Base-by-base conservation (phyloP, 2,888 invertebrate genomes). In the Drosophila antonietae region DNA sequence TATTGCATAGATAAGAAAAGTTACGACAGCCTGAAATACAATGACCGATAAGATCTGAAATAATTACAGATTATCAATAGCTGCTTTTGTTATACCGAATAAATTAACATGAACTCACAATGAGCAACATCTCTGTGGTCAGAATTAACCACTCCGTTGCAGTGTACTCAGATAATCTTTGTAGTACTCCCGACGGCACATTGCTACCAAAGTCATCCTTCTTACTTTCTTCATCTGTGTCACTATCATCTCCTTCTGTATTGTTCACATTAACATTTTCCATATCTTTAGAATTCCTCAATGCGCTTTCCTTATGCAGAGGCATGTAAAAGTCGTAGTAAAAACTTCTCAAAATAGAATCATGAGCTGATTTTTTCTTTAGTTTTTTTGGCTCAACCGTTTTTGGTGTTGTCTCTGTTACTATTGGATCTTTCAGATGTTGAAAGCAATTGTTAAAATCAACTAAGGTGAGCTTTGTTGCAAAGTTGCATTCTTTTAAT, bases 11-110 rank as follows among this genome's bases (percentile, higher is more conserved):
- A 86, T 73, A 4, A 71, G 12, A 31, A 88, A 46, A 14, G 90
- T 91, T 8, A 79, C 70, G 33, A 84, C 47, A 15, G 89, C 79
- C 91, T 92, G 90, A 65, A 91, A 84, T 55, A 87, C 55, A 73
- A 91, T 78, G 58, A 89, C 73, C 75, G 81, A 64, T 65, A 68
- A 69, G 71, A 90, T 75, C 87, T 91, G 80, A 68, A 76, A 79
- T 55, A 74, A 70, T 68, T 57, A 43, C 20, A 44, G 58, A 65
- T 68, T 69, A 80, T 62, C 47, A 55, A 68, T 61, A 58, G 55
- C 39, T 44, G 55, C 37, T 39, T n/a, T 39, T 43, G 5, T 20
- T 56, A 39, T 68, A 75, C 75, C 67, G 64, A 68, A 59, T 57
- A 5, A 14, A 53, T 61, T n/a, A 60, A 51, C 5, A 53, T 66